These are phyloP conservation scores for Thaleichthys pacificus DNA, from an alignment of 2,797 vertebrate genomes.

Conservation along the genomic window DNA sequence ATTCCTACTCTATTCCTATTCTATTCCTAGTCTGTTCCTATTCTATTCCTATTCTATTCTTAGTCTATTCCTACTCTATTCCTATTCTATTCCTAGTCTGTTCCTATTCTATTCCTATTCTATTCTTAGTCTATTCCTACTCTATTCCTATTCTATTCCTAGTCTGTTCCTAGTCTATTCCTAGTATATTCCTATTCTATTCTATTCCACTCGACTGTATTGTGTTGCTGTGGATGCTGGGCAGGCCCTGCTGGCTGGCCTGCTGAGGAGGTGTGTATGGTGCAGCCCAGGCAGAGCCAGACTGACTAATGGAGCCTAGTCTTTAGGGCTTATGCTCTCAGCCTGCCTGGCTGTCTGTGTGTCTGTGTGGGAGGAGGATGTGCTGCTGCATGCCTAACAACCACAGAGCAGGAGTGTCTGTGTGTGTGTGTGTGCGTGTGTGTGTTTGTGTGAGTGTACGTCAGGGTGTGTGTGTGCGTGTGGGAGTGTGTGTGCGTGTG, in stretches of 20 bases:
- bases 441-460: slow-evolving; percentile 12
- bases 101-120: no score
- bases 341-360: background rate
- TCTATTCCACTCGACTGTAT: background rate
- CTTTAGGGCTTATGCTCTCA: background rate
- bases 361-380: background rate
- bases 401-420: background rate
- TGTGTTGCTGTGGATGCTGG: slow-evolving; percentile 7
- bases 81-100: no score
- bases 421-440: slow-evolving; percentile 7
- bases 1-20: background rate
- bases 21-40: no score
- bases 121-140: no score
- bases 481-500: slow-evolving; percentile 24
- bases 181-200: slow-evolving; percentile 6
- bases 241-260: background rate
- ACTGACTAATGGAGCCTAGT: slow-evolving; percentile 13
- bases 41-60: no score
- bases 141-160: background rate
- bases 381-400: slow-evolving; percentile 12
- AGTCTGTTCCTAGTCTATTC: background rate
- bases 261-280: slow-evolving; percentile 15
- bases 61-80: no score
- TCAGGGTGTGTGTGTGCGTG: background rate
- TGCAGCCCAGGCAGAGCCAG: background rate